Evolutionary conservation across 2,113 vertebrate species (phyloP).

Genomic region (Melanotaenia duboulayi): DNA sequence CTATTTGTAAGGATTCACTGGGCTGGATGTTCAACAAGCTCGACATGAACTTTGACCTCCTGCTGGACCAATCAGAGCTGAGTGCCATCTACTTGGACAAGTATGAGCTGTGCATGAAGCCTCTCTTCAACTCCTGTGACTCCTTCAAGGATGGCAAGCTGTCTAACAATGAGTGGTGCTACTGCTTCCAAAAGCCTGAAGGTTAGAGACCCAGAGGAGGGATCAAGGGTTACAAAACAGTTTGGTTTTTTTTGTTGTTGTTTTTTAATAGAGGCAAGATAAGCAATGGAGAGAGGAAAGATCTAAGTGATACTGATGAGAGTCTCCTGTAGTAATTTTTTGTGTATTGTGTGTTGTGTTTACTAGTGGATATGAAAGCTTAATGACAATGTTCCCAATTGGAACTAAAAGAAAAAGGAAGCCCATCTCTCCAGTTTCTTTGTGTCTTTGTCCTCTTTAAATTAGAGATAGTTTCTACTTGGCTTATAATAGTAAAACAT

Average conservation of each 20-base stretch:
- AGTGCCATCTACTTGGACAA: conserved; percentile 96
- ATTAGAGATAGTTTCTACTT: no score
- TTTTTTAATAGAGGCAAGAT: not conserved
- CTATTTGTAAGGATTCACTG: conserved; percentile 97
- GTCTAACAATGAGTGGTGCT: conserved; percentile 82
- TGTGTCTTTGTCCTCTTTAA: no score
- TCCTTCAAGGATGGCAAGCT: conserved; percentile 90
- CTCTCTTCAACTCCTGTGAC: conserved; percentile 86
- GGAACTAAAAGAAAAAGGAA: no score
- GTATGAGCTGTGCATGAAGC: conserved; percentile 94
- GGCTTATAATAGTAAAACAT: no score
- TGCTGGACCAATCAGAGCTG: conserved; percentile 95
- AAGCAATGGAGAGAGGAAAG: not conserved
- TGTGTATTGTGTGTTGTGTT: no score
- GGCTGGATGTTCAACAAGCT: conserved; percentile 99
- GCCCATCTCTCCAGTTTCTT: no score
- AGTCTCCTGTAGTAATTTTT: no score
- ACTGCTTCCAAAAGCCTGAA: conserved; percentile 78
- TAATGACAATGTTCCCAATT: no score
- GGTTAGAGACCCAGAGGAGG: conserved; percentile 51
- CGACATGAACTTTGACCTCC: conserved; percentile 97
- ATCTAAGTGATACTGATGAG: not conserved
- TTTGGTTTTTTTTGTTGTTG: not conserved
- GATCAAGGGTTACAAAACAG: not conserved
- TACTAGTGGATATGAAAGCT: no score